Evolutionary conservation across 2,113 vertebrate species (phyloP), one percentile per base, ranked within the genome.

Genomic region (Anolis sagrei): DNA sequence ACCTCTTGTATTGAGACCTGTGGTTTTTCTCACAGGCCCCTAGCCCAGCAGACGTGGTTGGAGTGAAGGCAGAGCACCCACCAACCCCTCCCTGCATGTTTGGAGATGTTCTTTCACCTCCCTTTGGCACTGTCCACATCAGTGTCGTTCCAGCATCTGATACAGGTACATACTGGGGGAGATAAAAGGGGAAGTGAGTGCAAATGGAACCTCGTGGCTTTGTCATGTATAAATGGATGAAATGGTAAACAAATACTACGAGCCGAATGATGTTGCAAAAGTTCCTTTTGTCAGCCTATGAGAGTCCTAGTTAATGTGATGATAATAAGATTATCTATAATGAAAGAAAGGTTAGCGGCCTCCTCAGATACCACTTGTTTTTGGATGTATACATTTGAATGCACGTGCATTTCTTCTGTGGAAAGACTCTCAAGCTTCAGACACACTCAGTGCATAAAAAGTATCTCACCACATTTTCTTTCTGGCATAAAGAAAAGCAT

Each of bases 81-180:
- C 96, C 97, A 0, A 98, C 97, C 1, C 97, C 97, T 0, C 97
- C 97, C 0, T 97, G 97, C 93, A 96, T 97, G 95, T 96, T 97
- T 58, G 97, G 97, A 39, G 97, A 98, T 51, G 95, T 97, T 11
- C 94, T 97, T 74, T 92, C 95, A 0, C 96, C 97, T 2, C 96
- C 97, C 0, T 93, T 97, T 75, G 96, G 95, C 19, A 89, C 95
- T 1, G 87, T 97, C 87, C 97, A 98, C 90, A 95, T 98, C 83
- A 97, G 94, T 0, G 94, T 97, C 32, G 84, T 91, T n/a, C 62
- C 89, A 3, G 64, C 77, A 23, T 62, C 88, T 14, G 92, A 94
- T 3, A 36, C 87, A 77, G 76, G 81, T 73, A 29, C 1, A 7
- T 6, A 76, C 54, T 13, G 39, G 36, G n/a, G 48, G 62, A 39